These are phyloP conservation scores for Aldabrachelys gigantea DNA, from an alignment of 2,113 vertebrate species.

Conservation along the genomic window DNA sequence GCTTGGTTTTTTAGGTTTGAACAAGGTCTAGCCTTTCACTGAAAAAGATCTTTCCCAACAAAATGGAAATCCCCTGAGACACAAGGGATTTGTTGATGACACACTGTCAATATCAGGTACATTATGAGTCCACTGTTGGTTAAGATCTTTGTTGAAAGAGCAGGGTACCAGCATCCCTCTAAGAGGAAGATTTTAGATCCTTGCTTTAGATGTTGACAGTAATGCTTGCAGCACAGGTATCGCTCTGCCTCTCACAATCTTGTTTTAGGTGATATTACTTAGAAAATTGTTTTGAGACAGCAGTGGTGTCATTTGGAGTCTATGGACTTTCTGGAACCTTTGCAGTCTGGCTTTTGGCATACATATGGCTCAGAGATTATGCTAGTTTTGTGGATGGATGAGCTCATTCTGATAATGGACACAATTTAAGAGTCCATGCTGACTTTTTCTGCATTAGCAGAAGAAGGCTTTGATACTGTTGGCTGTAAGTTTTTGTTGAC, in stretches of 20 bases:
- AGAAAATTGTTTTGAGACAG: neutral
- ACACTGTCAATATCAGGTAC: neutral
- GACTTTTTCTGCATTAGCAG: neutral
- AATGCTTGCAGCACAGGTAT: neutral
- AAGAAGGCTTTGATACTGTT: neutral
- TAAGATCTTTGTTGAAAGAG: neutral
- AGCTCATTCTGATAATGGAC: neutral
- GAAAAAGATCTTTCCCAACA: neutral
- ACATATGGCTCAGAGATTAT: neutral
- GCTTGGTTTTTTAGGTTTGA: neutral
- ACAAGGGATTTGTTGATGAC: neutral
- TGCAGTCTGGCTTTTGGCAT: neutral
- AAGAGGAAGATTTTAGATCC: neutral
- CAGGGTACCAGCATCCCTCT: neutral
- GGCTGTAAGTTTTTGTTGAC: neutral
- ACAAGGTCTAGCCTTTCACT: neutral
- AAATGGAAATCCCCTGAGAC: neutral
- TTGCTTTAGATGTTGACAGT: neutral
- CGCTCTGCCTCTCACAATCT: neutral
- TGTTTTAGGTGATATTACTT: neutral
- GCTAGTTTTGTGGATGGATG: neutral
- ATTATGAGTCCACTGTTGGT: neutral
- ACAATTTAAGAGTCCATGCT: neutral
- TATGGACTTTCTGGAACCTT: neutral
- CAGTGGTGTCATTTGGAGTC: neutral